These are phyloP conservation scores for Hippocampus mohnikei DNA, from an alignment of 2,113 vertebrate species.

Conservation along the genomic window DNA sequence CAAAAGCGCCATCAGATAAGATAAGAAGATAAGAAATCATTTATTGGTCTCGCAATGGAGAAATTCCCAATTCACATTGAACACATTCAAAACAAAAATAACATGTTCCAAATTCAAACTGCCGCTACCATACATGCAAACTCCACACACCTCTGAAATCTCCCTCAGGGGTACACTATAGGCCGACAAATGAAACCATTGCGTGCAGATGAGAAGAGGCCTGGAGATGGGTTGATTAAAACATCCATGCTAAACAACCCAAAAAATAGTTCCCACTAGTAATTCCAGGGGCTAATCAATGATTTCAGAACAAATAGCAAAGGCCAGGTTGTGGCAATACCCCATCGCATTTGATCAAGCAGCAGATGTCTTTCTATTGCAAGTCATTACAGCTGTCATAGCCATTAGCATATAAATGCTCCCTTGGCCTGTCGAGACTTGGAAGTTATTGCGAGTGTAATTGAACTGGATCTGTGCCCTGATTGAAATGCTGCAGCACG, in stretches of 20 bases:
- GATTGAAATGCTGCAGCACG: conserved; percentile 52
- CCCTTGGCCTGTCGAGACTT: conserved; percentile 56
- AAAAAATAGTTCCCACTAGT: conserved; percentile 46
- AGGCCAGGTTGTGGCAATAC: conserved; percentile 50
- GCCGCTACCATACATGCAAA: neutral
- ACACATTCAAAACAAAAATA: neutral
- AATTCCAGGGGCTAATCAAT: conserved; percentile 47
- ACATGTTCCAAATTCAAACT: neutral
- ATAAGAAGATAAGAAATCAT: too few species aligned
- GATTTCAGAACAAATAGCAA: conserved; percentile 47
- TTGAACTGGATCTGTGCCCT: conserved; percentile 62
- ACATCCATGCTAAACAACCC: conserved; percentile 23
- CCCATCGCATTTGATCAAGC: conserved; percentile 60
- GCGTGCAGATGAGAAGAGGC: conserved; percentile 10
- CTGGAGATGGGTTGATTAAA: conserved; percentile 24
- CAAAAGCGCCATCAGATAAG: neutral
- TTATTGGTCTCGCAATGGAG: too few species aligned
- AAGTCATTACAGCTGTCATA: conserved; percentile 62
- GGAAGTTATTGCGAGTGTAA: conserved; percentile 66
- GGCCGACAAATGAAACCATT: conserved; percentile 1
- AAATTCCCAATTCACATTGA: too few species aligned
- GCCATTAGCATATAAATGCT: conserved; percentile 71
- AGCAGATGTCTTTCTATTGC: conserved; percentile 67
- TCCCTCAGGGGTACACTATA: conserved; percentile 1
- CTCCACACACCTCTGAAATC: too few species aligned